Percentiles rank a stretch among this genome's conserved stretches.
These are phyloP conservation scores for Lophius americanus DNA, from an alignment of 2,797 vertebrate species.

Conservation along the genomic window DNA sequence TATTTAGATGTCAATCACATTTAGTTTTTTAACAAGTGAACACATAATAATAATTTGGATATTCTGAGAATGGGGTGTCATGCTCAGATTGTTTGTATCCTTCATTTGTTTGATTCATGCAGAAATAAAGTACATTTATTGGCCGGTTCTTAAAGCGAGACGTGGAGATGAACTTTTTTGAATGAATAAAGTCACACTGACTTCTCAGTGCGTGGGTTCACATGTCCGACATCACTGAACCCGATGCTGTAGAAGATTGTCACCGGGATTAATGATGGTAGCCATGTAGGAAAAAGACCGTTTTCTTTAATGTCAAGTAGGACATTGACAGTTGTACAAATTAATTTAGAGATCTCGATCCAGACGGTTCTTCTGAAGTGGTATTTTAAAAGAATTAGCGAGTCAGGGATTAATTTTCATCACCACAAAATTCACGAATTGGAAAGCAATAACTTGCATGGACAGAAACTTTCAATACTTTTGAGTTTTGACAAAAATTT, in stretches of 20 bases:
- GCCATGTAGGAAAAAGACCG: neutral
- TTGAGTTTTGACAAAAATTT: no score
- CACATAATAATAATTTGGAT: slow-evolving; percentile 19
- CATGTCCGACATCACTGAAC: neutral
- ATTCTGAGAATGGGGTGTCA: slow-evolving; percentile 6
- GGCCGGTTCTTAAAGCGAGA: neutral
- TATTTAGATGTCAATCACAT: slow-evolving; percentile 18
- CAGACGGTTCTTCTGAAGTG: no score
- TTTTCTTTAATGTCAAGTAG: no score
- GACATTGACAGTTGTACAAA: no score
- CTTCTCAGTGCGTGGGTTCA: neutral
- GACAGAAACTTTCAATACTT: no score
- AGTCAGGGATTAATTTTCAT: no score
- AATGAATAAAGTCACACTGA: neutral
- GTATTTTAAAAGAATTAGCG: no score
- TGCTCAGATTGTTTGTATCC: slow-evolving; percentile 10
- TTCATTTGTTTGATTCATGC: slow-evolving; percentile 2
- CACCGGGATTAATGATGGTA: neutral
- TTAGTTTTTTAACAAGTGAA: slow-evolving; percentile 54
- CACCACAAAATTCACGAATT: no score
- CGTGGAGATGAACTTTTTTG: neutral
- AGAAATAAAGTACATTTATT: slow-evolving; percentile 4
- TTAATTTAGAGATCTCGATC: no score
- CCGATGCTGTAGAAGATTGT: slow-evolving; percentile 1
- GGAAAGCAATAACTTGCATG: no score